Base-by-base conservation (phyloP, 2,888 invertebrate species). In the Blomia tropicalis region DNA sequence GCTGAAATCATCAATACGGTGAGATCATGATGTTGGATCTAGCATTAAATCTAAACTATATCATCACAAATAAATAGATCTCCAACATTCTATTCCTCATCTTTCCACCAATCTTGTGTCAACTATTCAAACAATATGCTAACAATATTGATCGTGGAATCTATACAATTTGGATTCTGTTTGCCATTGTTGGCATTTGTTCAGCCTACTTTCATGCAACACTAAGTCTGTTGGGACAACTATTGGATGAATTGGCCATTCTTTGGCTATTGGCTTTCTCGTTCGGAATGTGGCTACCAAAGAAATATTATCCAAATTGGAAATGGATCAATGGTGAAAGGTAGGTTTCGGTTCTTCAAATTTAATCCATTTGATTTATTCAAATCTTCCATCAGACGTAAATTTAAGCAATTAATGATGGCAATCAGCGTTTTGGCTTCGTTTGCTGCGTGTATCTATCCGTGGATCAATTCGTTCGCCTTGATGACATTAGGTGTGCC, bases 121-220 rank as follows among this genome's bases (percentile, higher is more conserved):
- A 83, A 71, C 75, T 87, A 25, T 86, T 86, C 71, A 80, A 81
- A 76, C 84, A 83, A 67, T 87, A 86, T 74, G 81, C 83, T 19
- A 79, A 80, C 69, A 81, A 81, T 70, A 82, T 85, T 19, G 84
- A 83, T 70, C 83, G 81, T 30, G 84, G 81, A 22, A 85, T 87
- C 67, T 83, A 87, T 73, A 71, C 86, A n/a, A 78, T 87, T 43
- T 87, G 87, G 86, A 77, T 82, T n/a, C 73, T 87, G 59, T 73
- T 87, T 62, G 83, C 86, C 76, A 77, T 85, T 43, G 84, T 87
- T 59, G 87, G 87, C 4, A 71, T 85, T 1, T 83, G 84, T 69
- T 86, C 86, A 32, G 85, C 85, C 66, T 87, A 87, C 72, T 87
- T 87, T 71, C 87, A 87, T 75, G 86, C 87, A 4, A 87, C 87